Conservation (phyloP, 2,113 vertebrate genomes). For the Oncorhynchus tshawytscha region DNA sequence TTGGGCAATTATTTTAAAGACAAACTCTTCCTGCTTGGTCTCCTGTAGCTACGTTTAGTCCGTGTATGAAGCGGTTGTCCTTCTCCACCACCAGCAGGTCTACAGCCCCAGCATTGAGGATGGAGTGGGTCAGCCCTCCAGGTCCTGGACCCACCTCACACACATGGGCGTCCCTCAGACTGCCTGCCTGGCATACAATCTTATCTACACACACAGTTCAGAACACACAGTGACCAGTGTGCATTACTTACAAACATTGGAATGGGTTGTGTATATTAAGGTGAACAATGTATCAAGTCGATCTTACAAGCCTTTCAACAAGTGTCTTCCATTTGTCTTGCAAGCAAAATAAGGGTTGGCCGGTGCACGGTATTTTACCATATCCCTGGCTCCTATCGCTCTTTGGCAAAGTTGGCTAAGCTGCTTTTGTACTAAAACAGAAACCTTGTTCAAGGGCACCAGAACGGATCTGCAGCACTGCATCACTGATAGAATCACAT, state of each 20-base stretch:
- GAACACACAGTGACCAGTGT: slow-evolving; percentile 9
- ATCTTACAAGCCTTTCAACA: not conserved
- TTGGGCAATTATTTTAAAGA: too few relatives aligned
- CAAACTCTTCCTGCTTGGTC: too few relatives aligned
- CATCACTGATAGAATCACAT: slow-evolving; percentile 67
- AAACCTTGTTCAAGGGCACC: slow-evolving; percentile 68
- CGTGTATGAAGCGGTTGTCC: slow-evolving; percentile 90
- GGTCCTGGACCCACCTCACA: slow-evolving; percentile 97
- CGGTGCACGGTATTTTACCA: not conserved
- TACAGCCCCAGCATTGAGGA: slow-evolving; percentile 80
- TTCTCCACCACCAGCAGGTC: slow-evolving; percentile 94
- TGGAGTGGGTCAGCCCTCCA: slow-evolving; percentile 91
- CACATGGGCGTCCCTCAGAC: slow-evolving; percentile 79
- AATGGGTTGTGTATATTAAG: not conserved
- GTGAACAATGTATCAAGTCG: too few relatives aligned
- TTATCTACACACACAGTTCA: slow-evolving; percentile 79
- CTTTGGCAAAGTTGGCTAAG: slow-evolving; percentile 12
- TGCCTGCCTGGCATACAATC: slow-evolving; percentile 87
- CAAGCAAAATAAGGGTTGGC: not conserved
- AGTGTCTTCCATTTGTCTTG: not conserved
- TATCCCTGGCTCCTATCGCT: too few relatives aligned
- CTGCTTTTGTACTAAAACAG: slow-evolving; percentile 33
- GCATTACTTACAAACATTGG: not conserved
- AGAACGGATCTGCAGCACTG: slow-evolving; percentile 58
- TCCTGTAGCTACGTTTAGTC: slow-evolving; percentile 80